A percentile compares a stretch with the other conserved stretches of the same genome.
These are phyloP conservation scores for Pollenia labialis DNA, from an alignment of 2,888 invertebrate species.

Conservation along the genomic window DNA sequence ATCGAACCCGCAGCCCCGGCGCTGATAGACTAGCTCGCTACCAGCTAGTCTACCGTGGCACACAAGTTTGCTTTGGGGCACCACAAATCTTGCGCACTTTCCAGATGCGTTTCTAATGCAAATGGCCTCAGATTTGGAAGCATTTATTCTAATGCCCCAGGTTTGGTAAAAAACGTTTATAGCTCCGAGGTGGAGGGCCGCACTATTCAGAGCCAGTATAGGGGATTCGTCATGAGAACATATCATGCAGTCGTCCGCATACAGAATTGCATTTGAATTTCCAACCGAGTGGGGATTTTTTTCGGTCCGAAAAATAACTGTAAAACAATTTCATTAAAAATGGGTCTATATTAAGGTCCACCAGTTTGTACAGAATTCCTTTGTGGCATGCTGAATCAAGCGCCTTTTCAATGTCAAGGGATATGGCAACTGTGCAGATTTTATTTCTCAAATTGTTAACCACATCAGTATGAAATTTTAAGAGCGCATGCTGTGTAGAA, in stretches of 20 bases:
- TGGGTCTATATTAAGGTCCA: conserved; percentile 13
- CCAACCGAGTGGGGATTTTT: neutral
- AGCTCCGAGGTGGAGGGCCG: no score
- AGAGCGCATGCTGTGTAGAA: no score
- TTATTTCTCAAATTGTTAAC: conserved; percentile 42
- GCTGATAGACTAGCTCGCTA: no score
- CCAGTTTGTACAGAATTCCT: conserved; percentile 44
- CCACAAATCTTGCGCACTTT: no score
- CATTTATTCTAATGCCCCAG: no score
- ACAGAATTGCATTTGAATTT: conserved; percentile 10
- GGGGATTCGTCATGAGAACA: conserved; percentile 22
- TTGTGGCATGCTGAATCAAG: conserved; percentile 54
- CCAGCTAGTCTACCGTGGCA: no score
- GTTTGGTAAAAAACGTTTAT: no score
- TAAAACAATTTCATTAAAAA: conserved; percentile 23
- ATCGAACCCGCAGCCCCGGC: no score
- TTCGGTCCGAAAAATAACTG: conserved; percentile 33
- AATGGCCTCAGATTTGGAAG: no score
- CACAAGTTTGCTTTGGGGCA: no score
- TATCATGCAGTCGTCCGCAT: conserved; percentile 26
- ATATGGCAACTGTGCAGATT: conserved; percentile 51
- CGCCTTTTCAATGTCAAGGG: conserved; percentile 54
- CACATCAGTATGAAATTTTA: no score
- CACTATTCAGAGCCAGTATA: neutral
- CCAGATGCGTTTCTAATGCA: no score